A percentile compares a stretch with the other conserved stretches of the same genome.
These are phyloP conservation scores for Morus bassanus DNA, from an alignment of 2,797 vertebrate species.

Conservation along the genomic window DNA sequence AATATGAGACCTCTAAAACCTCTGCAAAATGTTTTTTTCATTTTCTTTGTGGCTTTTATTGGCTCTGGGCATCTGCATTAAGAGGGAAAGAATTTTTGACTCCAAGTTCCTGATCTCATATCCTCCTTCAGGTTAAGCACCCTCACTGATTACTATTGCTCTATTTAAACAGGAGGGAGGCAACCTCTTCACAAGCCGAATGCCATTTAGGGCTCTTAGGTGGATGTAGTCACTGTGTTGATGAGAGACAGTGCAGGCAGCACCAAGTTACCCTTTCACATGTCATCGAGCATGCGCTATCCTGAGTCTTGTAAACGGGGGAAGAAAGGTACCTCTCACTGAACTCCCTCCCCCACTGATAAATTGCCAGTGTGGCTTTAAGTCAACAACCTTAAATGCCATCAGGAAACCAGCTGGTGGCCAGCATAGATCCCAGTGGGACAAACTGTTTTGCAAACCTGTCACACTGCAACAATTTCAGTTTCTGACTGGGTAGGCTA, in stretches of 20 bases:
- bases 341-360: neutral
- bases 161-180: neutral
- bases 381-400: conserved; percentile 1
- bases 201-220: neutral
- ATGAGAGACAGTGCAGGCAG: neutral
- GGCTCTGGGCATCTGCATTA: neutral
- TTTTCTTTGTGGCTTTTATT: neutral
- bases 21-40: neutral
- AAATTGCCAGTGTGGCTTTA: neutral
- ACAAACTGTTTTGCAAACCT: neutral
- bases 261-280: neutral
- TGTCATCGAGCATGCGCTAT: neutral
- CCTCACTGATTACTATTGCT: neutral
- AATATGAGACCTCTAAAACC: neutral
- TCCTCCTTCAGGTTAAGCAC: neutral
- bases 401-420: neutral
- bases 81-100: neutral
- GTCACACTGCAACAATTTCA: neutral
- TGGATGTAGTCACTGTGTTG: neutral
- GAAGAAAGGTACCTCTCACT: neutral
- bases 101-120: neutral
- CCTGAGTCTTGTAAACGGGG: neutral
- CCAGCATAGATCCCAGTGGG: neutral
- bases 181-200: neutral
- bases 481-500: neutral